Base-by-base conservation (phyloP, 2,888 invertebrate species). In the Archips crataeganus region DNA sequence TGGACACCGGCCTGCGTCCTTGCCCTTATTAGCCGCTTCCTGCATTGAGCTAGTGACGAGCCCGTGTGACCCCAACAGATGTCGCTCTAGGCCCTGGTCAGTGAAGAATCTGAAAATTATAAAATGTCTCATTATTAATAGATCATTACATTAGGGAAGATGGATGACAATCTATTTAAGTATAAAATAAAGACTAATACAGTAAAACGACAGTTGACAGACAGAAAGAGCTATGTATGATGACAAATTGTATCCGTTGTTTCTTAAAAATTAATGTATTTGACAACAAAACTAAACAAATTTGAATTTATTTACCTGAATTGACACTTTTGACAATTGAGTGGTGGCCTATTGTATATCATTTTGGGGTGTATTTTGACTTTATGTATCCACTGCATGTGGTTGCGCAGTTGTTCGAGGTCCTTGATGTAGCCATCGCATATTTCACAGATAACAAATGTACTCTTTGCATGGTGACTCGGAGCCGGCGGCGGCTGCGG, bases 331-430 rank as follows among this genome's bases (percentile, higher is more conserved):
- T 98, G 98, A 92, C 99, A 99, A 93, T 98, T 98, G 79, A 99
- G 95, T 63, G 99, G 99, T 73, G 99, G 98, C 90, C 97, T 95
- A 92, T 98, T 98, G 92, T 98, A 98, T 81, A 98, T 98, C 98
- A 98, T 98, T 94, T 98, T 98, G 72, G 98, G 98, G 92, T 98
- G 98, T 84, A 98, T 98, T 90, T 98, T 98, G 80, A 98, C 98
- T 96, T 99, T 98, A 90, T 99, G 99, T 88, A 99, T 98, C 98
- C 98, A 99, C 87, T 98, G 98, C 98, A 99, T 99, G 87, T 99
- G 99, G 89, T 98, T 98, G 77, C 99, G 95, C 77, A 99, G 93
- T 87, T 98, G 98, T 84, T 98, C 98, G 84, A 98, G 95, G 90
- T 99, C 99, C 95, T 98, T 98, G 77, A 99, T 99, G 87, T 98